A percentile compares a stretch with the other conserved stretches of the same genome.
Evolutionary conservation across 2,113 vertebrate genomes (phyloP).

Genomic region (Bujurquina vittata): DNA sequence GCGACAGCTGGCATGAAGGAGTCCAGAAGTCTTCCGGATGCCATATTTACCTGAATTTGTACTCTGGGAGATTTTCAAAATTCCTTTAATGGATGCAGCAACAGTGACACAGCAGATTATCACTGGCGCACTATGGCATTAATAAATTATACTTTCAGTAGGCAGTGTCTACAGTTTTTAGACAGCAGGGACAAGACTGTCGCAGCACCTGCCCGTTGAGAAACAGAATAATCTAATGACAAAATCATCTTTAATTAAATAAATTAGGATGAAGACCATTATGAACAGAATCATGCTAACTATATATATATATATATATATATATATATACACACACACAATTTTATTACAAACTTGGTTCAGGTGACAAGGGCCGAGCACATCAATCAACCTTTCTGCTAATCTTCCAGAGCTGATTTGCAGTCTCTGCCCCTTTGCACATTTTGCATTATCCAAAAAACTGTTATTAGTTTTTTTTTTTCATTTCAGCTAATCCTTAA

Average conservation of each 20-base stretch:
- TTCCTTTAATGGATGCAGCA: constrained; percentile 8
- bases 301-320: too few relatives aligned
- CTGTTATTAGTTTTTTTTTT: background rate
- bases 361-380: constrained; percentile 40
- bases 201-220: constrained; percentile 31
- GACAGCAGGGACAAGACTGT: constrained; percentile 2
- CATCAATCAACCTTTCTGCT: constrained; percentile 60
- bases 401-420: constrained; percentile 55
- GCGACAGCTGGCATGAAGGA: constrained; percentile 29
- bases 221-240: background rate
- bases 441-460: constrained; percentile 3
- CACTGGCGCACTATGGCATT: constrained; percentile 11
- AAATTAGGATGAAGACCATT: background rate
- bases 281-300: constrained; percentile 8
- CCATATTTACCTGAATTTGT: constrained; percentile 6
- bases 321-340: background rate
- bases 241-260: constrained; percentile 1
- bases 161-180: background rate
- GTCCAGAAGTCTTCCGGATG: background rate
- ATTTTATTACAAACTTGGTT: constrained; percentile 45
- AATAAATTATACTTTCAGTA: constrained; percentile 15
- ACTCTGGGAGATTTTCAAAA: constrained; percentile 8
- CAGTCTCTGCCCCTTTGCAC: constrained; percentile 1
- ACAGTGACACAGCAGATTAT: constrained; percentile 36
- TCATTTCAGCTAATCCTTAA: background rate